Evolutionary conservation across 2,113 vertebrate genomes (phyloP), one percentile per base, ranked within the genome.

Genomic region (Microcebus griseorufus): DNA sequence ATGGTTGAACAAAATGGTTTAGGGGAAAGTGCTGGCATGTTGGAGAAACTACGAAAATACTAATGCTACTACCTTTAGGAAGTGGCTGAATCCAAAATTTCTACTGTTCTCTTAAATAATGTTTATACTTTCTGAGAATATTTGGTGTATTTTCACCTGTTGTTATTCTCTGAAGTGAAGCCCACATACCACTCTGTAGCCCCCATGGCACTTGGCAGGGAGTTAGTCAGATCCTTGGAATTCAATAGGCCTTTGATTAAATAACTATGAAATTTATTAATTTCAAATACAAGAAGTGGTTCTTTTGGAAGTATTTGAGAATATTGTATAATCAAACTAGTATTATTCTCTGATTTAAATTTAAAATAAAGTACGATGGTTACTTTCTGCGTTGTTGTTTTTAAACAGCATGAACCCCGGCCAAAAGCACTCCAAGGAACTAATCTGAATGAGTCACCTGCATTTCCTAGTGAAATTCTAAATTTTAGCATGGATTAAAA

Each of bases 291-390:
- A 89, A 48, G 62, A 93, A 51, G 9, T 25, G 9, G 17, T 51
- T 94, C 14, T 93, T 88, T 25, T 48, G 6, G 1, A 0, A 3
- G 0, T 67, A 80, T 93, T 86, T 80, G 75, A 93, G 39, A 87
- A 48, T 86, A 94, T 89, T 64, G 34, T 86, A 48, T 84, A 91
- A 96, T 97, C 86, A 96, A 93, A 83, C 58, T 55, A 45, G 25
- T 34, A 91, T 86, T 97, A 82, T 94, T 98, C n/a, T 95, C 83
- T 88, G 64, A 89, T 94, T 95, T 96, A 75, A 94, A 95, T 95
- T 83, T 92, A 89, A 96, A 97, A 92, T 94, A 96, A 92, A 87
- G 60, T 60, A 78, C 48, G 93, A 58, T 91, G 85, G 67, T 62
- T 93, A 83, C 69, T 96, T 96, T 91, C 79, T 60, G 45, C 93